Base-by-base conservation (phyloP, 2,888 invertebrate genomes). In the Polia nebulosa region DNA sequence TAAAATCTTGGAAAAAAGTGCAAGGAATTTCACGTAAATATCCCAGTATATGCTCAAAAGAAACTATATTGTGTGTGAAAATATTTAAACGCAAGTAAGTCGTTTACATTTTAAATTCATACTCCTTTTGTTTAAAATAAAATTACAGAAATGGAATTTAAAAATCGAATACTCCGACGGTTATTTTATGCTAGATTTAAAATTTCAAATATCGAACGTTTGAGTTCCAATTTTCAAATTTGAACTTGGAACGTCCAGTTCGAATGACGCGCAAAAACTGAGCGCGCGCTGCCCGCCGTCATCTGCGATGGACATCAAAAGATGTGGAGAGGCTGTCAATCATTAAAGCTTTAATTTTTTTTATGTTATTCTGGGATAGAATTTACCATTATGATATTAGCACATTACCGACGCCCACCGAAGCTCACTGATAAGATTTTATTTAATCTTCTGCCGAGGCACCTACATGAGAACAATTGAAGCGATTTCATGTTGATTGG, bases 181-280 rank as follows among this genome's bases (percentile, higher is more conserved):
- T 88, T 78, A 88, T 93, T 94, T 93, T 91, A 92, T 93, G 90
- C 87, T 91, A 90, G 92, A 91, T 89, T 93, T 90, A 80, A 92
- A 93, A 93, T 93, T 93, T 93, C 92, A 94, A 94, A 95, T 93
- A 93, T 95, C 92, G 94, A 93, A 93, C 89, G 89, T 88, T 90
- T 89, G 91, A 89, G 88, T 92, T 94, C 93, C 93, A 94, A 95
- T 95, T 95, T 95, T 95, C 94, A 94, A 95, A 95, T 95, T 95
- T 95, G 95, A 95, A 95, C 95, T 94, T 95, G 95, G 94, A 92
- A 92, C 94, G 95, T 94, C 95, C 95, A 95, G 95, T 94, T 94
- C 87, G 92, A 92, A 93, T 93, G 94, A 92, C 89, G 93, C 83
- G 90, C 95, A 95, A 95, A 95, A 95, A 95, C 92, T 94, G 90